phyloP scores from a whole-genome alignment of 1,140 invertebrate species.

The Himalopsyche phryganea region DNA sequence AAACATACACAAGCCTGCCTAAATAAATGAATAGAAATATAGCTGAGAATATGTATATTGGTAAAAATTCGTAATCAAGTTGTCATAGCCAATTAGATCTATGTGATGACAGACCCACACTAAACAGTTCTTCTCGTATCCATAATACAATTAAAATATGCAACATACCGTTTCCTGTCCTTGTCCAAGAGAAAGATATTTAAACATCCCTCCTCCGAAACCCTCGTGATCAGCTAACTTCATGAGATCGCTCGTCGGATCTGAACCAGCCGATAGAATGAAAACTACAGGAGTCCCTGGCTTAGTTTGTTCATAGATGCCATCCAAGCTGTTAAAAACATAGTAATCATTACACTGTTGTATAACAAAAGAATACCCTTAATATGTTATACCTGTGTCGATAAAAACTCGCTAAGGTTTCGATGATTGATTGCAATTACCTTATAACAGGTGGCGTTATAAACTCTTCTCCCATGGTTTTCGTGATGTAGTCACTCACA shows the following conservation, averaged over 20 bases:
- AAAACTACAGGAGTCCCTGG: slow-evolving; percentile 79
- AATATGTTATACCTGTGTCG: too few species aligned
- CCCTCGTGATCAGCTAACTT: slow-evolving; percentile 74
- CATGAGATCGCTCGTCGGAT: slow-evolving; percentile 84
- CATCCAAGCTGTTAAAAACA: slow-evolving; percentile 60
- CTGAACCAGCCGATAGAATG: slow-evolving; percentile 82
- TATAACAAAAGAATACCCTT: too few species aligned
- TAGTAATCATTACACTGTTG: slow-evolving; percentile 1
- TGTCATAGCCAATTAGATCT: too few species aligned
- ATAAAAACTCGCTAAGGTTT: too few species aligned
- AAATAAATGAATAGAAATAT: too few species aligned
- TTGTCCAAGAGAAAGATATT: slow-evolving; percentile 82
- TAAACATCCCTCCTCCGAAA: slow-evolving; percentile 69
- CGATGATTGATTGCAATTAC: too few species aligned
- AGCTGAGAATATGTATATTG: too few species aligned
- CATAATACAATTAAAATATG: too few species aligned
- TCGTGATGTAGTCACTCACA: slow-evolving; percentile 74
- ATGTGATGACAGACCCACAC: too few species aligned
- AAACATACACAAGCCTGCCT: too few species aligned
- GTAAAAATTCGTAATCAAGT: too few species aligned
- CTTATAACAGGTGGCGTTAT: slow-evolving; percentile 78
- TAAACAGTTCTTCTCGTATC: too few species aligned
- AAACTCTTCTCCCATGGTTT: slow-evolving; percentile 79
- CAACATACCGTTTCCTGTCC: slow-evolving; percentile 70
- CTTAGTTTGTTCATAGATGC: slow-evolving; percentile 78